phyloP scores from a whole-genome alignment of 2,113 vertebrate genomes.

The Datnioides undecimradiatus region DNA sequence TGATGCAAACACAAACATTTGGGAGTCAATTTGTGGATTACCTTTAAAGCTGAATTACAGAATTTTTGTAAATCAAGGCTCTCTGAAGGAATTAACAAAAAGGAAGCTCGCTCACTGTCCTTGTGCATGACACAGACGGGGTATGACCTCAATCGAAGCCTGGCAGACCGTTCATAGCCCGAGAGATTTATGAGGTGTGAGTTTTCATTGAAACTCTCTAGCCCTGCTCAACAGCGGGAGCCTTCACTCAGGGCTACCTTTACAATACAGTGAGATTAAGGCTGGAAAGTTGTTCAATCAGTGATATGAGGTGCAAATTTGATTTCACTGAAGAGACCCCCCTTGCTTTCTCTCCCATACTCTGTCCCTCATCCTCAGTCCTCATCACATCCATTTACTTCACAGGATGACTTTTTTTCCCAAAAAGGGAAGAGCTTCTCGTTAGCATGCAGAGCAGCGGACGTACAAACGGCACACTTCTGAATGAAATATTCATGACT shows the following conservation, averaged over 20 bases:
- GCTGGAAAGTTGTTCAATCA: constrained; percentile 49
- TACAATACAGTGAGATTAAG: constrained; percentile 50
- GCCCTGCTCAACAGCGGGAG: constrained; percentile 6
- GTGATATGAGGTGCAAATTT: constrained; percentile 34
- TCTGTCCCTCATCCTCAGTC: constrained; percentile 62
- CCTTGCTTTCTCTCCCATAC: constrained; percentile 5
- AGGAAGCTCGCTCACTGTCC: background rate
- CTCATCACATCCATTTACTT: constrained; percentile 69
- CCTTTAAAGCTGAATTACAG: background rate
- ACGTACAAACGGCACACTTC: constrained; percentile 70
- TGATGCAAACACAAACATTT: background rate
- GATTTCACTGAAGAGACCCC: constrained; percentile 59
- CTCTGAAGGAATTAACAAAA: constrained; percentile 5
- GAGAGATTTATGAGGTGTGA: constrained; percentile 35
- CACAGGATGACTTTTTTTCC: constrained; percentile 47
- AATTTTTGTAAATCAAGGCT: background rate
- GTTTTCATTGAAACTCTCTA: constrained; percentile 39
- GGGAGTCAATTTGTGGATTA: constrained; percentile 1
- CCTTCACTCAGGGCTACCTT: constrained; percentile 28
- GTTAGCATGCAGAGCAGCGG: constrained; percentile 76
- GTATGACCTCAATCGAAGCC: constrained; percentile 29
- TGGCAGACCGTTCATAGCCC: background rate
- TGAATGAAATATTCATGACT: constrained; percentile 81
- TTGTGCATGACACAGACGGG: constrained; percentile 32
- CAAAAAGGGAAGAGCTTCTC: constrained; percentile 56